phyloP scores from a whole-genome alignment of 2,113 vertebrate genomes.

The Mesoclemmys tuberculata region DNA sequence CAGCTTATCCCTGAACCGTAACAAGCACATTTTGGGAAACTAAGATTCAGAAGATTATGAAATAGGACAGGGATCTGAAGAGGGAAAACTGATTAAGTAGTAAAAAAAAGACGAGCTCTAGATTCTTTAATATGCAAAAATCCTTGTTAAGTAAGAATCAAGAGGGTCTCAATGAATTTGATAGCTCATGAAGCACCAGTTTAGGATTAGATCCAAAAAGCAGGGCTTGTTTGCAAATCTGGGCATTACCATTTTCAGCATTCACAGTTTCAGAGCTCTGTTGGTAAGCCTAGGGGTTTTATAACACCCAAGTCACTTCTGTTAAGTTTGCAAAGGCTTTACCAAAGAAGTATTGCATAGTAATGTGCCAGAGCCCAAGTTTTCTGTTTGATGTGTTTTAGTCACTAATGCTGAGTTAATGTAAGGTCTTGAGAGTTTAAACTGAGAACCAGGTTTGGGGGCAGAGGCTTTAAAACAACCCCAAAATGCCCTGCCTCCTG shows the following conservation, averaged over 20 bases:
- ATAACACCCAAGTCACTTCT: background rate
- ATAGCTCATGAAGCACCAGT: background rate
- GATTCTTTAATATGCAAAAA: background rate
- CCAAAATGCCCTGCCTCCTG: background rate
- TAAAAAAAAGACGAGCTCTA: background rate
- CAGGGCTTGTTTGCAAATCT: background rate
- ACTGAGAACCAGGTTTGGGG: background rate
- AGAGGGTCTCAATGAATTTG: background rate
- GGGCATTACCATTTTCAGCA: background rate
- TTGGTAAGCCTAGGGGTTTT: background rate
- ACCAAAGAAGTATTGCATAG: background rate
- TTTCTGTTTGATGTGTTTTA: background rate
- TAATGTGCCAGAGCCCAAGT: background rate
- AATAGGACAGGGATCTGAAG: background rate
- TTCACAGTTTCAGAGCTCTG: background rate
- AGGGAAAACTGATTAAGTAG: background rate
- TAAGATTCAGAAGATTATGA: background rate
- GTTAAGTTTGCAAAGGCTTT: background rate
- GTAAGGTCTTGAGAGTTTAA: background rate
- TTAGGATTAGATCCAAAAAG: background rate
- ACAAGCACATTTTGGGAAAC: background rate
- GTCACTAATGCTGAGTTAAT: background rate
- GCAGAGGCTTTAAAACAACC: background rate
- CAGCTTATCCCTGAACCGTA: background rate
- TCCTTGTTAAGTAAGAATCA: background rate